These are phyloP conservation scores for Alectura lathami DNA, from an alignment of 2,113 vertebrate species.

Conservation along the genomic window DNA sequence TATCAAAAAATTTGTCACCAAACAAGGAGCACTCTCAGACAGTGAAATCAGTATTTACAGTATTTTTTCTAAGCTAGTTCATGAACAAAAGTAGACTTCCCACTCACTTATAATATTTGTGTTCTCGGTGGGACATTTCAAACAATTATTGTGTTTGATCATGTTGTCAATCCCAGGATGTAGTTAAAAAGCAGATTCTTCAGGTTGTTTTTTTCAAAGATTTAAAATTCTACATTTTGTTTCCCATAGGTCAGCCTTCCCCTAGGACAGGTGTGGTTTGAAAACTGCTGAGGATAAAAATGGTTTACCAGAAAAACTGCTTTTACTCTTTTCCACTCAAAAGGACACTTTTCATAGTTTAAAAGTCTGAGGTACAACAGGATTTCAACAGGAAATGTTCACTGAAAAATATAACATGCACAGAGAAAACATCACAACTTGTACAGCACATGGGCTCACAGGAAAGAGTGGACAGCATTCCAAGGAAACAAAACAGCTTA, in stretches of 20 bases:
- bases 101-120: neutral
- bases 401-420: neutral
- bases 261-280: neutral
- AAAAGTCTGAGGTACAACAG: neutral
- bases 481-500: neutral
- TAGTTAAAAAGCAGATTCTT: neutral
- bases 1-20: neutral
- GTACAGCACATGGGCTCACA: too few relatives aligned
- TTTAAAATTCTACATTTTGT: neutral
- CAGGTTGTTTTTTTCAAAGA: neutral
- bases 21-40: neutral
- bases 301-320: neutral
- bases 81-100: neutral
- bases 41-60: neutral
- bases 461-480: neutral
- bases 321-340: neutral
- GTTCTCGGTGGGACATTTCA: neutral
- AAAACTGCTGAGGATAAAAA: neutral
- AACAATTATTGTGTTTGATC: neutral
- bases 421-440: neutral
- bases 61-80: neutral
- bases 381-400: neutral
- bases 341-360: neutral
- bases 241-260: neutral
- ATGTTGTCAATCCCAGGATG: neutral